phyloP scores from a whole-genome alignment of 2,113 vertebrate species.

The Cromileptes altivelis region DNA sequence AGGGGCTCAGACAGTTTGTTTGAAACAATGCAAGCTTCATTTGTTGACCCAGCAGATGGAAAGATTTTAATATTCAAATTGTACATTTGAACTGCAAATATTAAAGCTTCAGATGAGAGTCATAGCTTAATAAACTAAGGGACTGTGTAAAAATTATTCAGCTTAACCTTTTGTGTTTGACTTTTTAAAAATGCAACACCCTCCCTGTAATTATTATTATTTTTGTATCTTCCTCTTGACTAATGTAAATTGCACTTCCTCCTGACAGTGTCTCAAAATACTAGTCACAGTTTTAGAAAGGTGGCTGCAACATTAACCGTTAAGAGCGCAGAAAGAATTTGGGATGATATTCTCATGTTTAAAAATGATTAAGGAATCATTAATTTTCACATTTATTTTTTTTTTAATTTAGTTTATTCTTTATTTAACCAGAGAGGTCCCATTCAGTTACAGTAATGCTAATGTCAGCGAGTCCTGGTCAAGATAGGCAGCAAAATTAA shows the following conservation, averaged over 20 bases:
- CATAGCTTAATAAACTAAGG: background rate
- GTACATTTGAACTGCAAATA: background rate
- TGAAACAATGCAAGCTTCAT: constrained; percentile 55
- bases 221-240: background rate
- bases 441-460: too few species aligned
- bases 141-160: background rate
- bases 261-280: background rate
- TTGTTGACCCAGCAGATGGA: constrained; percentile 32
- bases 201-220: background rate
- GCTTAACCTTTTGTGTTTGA: background rate
- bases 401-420: too few species aligned
- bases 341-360: background rate
- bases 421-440: too few species aligned
- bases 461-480: too few species aligned
- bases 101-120: constrained; percentile 15
- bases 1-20: constrained; percentile 50
- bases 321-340: background rate
- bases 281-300: background rate
- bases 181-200: background rate
- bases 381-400: background rate
- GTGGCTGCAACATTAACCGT: background rate
- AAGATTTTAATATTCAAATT: constrained; percentile 34
- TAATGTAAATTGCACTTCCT: too few species aligned
- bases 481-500: too few species aligned
- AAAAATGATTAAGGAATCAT: background rate